Evolutionary conservation across 2,888 invertebrate genomes (phyloP).

Genomic region (Allolobophora icterica): DNA sequence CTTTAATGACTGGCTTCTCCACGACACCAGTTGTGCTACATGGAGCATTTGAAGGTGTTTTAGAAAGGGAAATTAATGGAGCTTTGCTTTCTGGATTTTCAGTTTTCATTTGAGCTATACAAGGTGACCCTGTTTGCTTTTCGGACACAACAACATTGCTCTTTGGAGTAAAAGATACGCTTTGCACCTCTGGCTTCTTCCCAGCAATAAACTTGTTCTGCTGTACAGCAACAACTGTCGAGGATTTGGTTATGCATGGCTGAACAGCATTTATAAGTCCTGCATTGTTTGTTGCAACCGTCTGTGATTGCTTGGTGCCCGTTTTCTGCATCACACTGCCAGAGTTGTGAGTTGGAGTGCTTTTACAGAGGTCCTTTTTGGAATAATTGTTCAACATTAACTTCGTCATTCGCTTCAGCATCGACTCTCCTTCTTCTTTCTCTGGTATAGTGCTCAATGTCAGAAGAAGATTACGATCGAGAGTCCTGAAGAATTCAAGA

Average conservation of each 20-base stretch:
- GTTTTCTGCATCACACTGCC: too few species aligned
- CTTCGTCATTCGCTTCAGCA: neutral
- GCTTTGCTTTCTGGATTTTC: neutral
- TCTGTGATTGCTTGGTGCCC: too few species aligned
- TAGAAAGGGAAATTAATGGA: neutral
- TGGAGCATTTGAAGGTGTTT: neutral
- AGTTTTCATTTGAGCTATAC: neutral
- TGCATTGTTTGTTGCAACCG: neutral
- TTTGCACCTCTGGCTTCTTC: neutral
- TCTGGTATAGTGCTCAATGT: neutral
- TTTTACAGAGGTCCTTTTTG: neutral
- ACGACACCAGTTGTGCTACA: neutral
- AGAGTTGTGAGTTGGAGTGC: neutral
- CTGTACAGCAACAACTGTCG: neutral
- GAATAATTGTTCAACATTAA: neutral
- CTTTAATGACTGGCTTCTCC: neutral
- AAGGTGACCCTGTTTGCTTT: too few species aligned
- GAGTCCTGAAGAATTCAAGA: constrained; percentile 22
- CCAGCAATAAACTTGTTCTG: neutral
- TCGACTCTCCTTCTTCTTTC: neutral
- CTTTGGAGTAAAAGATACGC: neutral
- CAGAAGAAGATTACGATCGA: neutral
- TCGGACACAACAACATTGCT: too few species aligned
- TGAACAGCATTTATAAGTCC: neutral
- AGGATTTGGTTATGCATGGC: neutral